A percentile compares a stretch with the other conserved stretches of the same genome.
phyloP scores from a whole-genome alignment of 1,140 invertebrate species.

The Drosophila azteca region DNA sequence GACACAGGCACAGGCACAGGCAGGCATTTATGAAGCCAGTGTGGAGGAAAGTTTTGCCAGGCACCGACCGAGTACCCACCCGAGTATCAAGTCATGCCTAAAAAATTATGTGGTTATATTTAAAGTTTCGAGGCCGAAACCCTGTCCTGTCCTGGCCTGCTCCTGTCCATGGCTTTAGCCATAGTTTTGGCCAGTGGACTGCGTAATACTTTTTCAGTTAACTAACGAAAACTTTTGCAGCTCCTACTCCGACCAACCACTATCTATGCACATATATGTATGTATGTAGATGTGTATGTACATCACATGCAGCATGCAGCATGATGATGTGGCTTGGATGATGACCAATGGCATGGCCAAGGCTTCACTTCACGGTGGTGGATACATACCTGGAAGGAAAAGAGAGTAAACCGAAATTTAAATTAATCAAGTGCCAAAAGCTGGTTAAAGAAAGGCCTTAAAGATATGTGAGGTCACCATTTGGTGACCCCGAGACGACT shows the following conservation, averaged over 20 bases:
- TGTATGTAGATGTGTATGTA: neutral
- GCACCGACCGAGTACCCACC: no score
- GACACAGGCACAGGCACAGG: slow-evolving; percentile 1
- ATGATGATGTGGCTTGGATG: slow-evolving; percentile 28
- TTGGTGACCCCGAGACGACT: no score
- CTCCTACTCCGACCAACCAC: slow-evolving; percentile 7
- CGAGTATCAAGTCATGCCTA: slow-evolving; percentile 64
- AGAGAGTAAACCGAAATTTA: neutral
- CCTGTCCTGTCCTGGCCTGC: slow-evolving; percentile 24
- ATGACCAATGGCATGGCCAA: slow-evolving; percentile 32
- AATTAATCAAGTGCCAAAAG: slow-evolving; percentile 22
- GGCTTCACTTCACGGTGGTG: neutral
- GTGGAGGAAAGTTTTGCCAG: slow-evolving; percentile 54
- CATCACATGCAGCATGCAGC: neutral
- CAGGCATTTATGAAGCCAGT: slow-evolving; percentile 61
- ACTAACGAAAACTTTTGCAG: slow-evolving; percentile 64
- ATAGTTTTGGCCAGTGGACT: slow-evolving; percentile 41
- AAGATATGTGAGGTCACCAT: no score
- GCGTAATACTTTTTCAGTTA: slow-evolving; percentile 79
- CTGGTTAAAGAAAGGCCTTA: neutral
- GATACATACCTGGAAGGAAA: slow-evolving; percentile 45
- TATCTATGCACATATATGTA: slow-evolving; percentile 3
- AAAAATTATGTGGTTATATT: slow-evolving; percentile 81
- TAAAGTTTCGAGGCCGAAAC: slow-evolving; percentile 52
- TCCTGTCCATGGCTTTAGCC: slow-evolving; percentile 36